A percentile compares a stretch with the other conserved stretches of the same genome.
phyloP scores from a whole-genome alignment of 2,113 vertebrate genomes.

The Pheucticus melanocephalus region DNA sequence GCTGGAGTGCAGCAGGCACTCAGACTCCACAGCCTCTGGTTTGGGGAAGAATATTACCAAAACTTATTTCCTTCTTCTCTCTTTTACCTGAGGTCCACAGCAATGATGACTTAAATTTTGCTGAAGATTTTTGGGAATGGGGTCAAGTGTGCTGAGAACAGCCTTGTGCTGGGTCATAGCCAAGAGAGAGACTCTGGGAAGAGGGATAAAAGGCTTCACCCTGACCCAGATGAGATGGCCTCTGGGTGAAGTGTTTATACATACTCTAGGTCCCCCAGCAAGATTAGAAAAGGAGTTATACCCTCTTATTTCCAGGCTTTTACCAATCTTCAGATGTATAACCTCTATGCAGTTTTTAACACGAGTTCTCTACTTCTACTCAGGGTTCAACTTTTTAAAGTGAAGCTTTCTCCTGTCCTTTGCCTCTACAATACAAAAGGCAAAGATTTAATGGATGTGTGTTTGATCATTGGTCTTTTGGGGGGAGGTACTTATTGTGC shows the following conservation, averaged over 20 bases:
- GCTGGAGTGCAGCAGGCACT: neutral
- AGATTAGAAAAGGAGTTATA: neutral
- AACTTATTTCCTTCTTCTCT: neutral
- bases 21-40: neutral
- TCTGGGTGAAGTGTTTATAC: rapidly evolving
- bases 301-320: neutral
- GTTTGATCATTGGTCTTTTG: neutral
- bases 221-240: neutral
- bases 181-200: neutral
- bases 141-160: neutral
- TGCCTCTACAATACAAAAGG: neutral
- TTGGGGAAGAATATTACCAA: neutral
- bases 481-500: neutral
- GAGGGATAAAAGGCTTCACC: neutral
- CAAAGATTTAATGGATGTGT: neutral
- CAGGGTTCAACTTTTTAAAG: neutral
- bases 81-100: neutral
- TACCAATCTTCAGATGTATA: neutral
- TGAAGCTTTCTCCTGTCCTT: neutral
- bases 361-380: neutral
- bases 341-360: neutral
- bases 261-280: neutral
- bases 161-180: neutral
- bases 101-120: neutral
- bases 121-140: neutral